Conservation (phyloP, 2,113 vertebrate species). For the Dendrocopos noguchii region DNA sequence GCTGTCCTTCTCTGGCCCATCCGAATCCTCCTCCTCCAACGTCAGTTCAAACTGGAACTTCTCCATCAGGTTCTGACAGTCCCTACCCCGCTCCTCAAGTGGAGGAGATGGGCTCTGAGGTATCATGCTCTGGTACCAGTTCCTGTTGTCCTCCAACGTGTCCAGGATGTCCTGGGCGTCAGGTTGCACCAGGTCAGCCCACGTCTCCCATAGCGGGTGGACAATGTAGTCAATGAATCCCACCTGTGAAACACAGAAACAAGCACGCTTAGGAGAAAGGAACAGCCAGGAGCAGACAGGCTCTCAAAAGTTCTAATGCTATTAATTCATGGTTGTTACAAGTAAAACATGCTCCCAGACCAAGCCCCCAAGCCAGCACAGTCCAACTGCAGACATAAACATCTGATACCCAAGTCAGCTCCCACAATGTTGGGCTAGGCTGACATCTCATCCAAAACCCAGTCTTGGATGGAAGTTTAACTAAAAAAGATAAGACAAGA, state of each 20-base stretch:
- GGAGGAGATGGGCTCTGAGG: conserved; percentile 97
- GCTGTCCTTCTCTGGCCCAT: conserved; percentile 86
- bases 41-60: conserved; percentile 98
- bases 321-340: accelerated
- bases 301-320: accelerated
- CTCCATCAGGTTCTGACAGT: conserved; percentile 80
- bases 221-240: conserved; percentile 98
- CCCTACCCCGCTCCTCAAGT: conserved; percentile 84
- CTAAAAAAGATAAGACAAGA: background rate
- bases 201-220: conserved; percentile 97
- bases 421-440: accelerated
- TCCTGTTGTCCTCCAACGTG: conserved; percentile 96
- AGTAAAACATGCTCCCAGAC: background rate
- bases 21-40: conserved; percentile 87
- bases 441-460: background rate
- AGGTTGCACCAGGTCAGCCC: conserved; percentile 97
- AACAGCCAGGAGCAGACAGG: accelerated
- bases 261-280: accelerated
- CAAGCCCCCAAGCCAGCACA: background rate
- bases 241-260: conserved; percentile 77
- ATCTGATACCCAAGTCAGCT: background rate
- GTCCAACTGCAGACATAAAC: accelerated
- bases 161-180: conserved; percentile 99
- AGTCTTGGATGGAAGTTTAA: background rate
- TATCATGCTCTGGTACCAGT: conserved; percentile 99